A percentile compares a stretch with the other conserved stretches of the same genome.
phyloP scores from a whole-genome alignment of 2,888 invertebrate genomes.

The Trissoscelio sp. region DNA sequence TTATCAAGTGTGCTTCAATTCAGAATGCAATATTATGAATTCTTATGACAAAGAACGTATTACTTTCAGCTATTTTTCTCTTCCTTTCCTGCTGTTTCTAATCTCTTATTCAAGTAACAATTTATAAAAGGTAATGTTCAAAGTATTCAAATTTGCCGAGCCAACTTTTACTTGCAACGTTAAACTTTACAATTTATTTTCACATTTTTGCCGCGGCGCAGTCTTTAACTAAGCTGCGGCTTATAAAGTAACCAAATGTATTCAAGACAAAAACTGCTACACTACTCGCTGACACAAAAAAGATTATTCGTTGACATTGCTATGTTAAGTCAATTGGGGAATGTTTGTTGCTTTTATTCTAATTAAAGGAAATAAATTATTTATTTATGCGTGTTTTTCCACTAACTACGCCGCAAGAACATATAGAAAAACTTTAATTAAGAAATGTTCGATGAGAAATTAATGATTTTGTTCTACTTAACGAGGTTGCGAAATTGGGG shows the following conservation, averaged over 20 bases:
- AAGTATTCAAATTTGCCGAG: slow-evolving; percentile 50
- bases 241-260: slow-evolving; percentile 42
- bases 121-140: slow-evolving; percentile 42
- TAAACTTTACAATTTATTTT: slow-evolving; percentile 55
- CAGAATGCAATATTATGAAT: slow-evolving; percentile 34
- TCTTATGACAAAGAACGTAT: slow-evolving; percentile 19
- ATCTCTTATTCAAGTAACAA: slow-evolving; percentile 59
- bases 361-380: too few species aligned
- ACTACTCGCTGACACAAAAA: background rate
- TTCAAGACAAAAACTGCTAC: slow-evolving; percentile 24
- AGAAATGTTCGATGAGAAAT: too few species aligned
- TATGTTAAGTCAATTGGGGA: slow-evolving; percentile 14
- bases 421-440: too few species aligned
- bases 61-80: slow-evolving; percentile 20
- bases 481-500: too few species aligned
- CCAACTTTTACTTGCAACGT: slow-evolving; percentile 41
- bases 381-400: too few species aligned
- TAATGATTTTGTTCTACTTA: too few species aligned
- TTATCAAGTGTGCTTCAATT: slow-evolving; percentile 34
- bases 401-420: too few species aligned
- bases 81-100: slow-evolving; percentile 17
- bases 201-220: slow-evolving; percentile 26
- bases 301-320: slow-evolving; percentile 8
- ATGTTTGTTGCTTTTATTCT: too few species aligned
- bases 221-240: slow-evolving; percentile 16